Evolutionary conservation across 2,797 vertebrate genomes (phyloP), one percentile per base, ranked within the genome.

Genomic region (Spheniscus humboldti): DNA sequence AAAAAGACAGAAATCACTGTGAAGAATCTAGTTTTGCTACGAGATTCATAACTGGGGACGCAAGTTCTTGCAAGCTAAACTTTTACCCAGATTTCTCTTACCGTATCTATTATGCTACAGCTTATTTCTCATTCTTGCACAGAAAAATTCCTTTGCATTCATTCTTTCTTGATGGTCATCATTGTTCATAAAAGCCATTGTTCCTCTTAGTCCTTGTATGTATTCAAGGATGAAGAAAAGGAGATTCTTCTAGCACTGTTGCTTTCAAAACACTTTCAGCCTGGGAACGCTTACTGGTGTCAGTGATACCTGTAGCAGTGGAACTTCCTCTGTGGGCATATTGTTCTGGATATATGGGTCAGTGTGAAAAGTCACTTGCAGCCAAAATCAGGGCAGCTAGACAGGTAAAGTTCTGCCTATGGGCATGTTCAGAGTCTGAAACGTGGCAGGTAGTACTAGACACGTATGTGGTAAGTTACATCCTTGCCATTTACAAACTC

Each of bases 51-150:
- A 48, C 31, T 43, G 39, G 11, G 78, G 39, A 41, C 39, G 18
- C 9, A 53, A 53, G n/a, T 91, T 79, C 73, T 74, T 48, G 18
- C 1, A 3, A 52, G 50, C 47, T 43, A 18, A 69, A 27, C 69
- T 53, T 80, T 69, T 30, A 53, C 56, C 23, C 13, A 23, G 24
- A 4, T 30, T 79, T 45, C 25, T 47, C 30, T 50, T 39, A 22
- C 27, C 1, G 0, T 20, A 30, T 50, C 14, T 62, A 1, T 83
- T 67, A 5, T 8, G 30, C 43, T 59, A 19, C 24, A 20, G 18
- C 63, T 69, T 35, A n/a, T 39, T 85, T 43, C 27, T 31, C 4
- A 1, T 48, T 62, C 50, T 53, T 37, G 56, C 59, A 45, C 23
- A 33, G 43, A 67, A 48, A 23, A 47, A 5, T 23, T 31, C 43